phyloP scores from a whole-genome alignment of 2,113 vertebrate genomes.

The Muscicapa adusta region DNA sequence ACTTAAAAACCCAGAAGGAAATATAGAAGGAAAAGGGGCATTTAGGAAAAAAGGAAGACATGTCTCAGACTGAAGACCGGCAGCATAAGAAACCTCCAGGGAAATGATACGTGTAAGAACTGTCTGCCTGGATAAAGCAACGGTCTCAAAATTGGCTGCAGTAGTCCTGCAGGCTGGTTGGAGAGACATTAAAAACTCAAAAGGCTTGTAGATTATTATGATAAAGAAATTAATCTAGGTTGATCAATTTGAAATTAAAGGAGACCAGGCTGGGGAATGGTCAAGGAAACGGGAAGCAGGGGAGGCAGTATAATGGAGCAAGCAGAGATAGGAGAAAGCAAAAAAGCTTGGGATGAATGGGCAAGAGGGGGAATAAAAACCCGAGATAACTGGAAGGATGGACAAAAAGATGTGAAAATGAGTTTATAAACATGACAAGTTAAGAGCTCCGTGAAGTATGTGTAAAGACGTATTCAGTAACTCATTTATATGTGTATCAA shows the following conservation, averaged over 20 bases:
- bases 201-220: not conserved
- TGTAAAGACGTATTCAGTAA: not conserved
- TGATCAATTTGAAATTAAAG: not conserved
- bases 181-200: not conserved
- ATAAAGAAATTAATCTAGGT: not conserved
- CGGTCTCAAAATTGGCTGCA: not conserved
- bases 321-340: not conserved
- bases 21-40: not conserved
- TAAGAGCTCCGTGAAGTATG: not conserved
- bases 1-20: not conserved
- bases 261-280: not conserved
- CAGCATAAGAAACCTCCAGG: not conserved
- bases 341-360: not conserved
- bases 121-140: constrained; percentile 28
- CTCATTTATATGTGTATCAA: not conserved
- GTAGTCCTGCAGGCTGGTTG: not conserved
- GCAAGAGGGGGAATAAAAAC: not conserved
- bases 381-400: not conserved
- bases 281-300: not conserved
- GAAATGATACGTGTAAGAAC: not conserved
- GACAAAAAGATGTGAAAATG: not conserved
- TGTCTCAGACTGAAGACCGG: not conserved
- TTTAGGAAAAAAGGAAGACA: not conserved
- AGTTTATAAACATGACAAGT: not conserved
- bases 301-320: not conserved